These are phyloP conservation scores for Sorex maritimensis DNA, from an alignment of 2,797 vertebrate species.

Conservation along the genomic window DNA sequence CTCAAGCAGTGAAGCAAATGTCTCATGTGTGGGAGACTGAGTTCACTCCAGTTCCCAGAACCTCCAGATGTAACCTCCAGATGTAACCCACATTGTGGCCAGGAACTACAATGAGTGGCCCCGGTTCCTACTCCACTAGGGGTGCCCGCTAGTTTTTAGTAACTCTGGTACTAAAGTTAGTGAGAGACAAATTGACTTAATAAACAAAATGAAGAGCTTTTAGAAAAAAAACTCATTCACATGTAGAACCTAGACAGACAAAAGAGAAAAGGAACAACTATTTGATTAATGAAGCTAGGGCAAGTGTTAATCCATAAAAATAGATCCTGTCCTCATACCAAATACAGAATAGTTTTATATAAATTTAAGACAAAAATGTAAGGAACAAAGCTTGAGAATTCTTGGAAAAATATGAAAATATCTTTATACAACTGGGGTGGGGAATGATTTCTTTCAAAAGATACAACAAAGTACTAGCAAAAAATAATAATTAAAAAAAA, in stretches of 20 bases:
- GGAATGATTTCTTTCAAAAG: neutral
- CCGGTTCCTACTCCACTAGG: too few species aligned
- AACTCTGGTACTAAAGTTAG: neutral
- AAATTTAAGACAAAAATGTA: constrained; percentile 5
- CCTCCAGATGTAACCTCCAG: too few species aligned
- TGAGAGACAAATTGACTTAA: constrained; percentile 15
- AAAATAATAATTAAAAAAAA: too few species aligned
- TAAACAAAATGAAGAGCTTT: constrained; percentile 34
- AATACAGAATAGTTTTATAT: constrained; percentile 23
- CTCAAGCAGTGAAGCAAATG: too few species aligned
- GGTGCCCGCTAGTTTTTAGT: too few species aligned
- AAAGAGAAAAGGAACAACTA: neutral
- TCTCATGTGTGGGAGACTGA: too few species aligned
- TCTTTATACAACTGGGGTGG: constrained; percentile 17
- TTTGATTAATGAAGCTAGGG: neutral
- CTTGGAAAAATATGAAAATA: neutral
- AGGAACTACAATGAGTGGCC: too few species aligned
- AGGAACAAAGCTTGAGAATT: neutral
- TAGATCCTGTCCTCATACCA: neutral
- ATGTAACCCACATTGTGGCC: too few species aligned
- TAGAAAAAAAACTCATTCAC: constrained; percentile 10
- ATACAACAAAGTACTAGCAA: too few species aligned
- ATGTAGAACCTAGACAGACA: neutral
- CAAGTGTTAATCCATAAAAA: neutral
- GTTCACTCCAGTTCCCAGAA: too few species aligned